phyloP scores from a whole-genome alignment of 2,797 vertebrate species.

The Varecia variegata region DNA sequence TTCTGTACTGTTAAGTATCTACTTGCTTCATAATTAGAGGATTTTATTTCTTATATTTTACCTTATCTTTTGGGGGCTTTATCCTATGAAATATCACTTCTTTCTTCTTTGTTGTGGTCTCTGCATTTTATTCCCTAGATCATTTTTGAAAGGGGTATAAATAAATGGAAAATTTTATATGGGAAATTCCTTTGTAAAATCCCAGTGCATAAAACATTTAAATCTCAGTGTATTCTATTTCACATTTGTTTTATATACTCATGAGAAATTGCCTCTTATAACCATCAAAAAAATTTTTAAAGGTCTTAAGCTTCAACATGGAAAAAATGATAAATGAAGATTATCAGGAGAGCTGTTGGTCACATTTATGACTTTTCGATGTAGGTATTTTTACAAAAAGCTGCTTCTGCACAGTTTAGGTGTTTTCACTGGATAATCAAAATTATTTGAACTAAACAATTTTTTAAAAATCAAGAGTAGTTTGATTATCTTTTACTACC shows the following conservation, averaged over 20 bases:
- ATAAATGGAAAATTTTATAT: not conserved
- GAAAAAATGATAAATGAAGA: not conserved
- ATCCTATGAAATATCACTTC: conserved; percentile 8
- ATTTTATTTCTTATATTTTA: conserved; percentile 7
- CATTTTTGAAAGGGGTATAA: conserved; percentile 38
- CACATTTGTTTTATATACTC: conserved; percentile 2
- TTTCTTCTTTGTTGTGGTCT: conserved; percentile 64
- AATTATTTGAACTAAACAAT: not conserved
- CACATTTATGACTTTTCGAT: not conserved
- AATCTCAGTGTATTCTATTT: conserved; percentile 24
- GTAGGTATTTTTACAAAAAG: not conserved
- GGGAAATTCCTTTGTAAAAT: conserved; percentile 15
- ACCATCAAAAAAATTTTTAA: not conserved
- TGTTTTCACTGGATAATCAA: not conserved
- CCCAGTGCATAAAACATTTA: not conserved
- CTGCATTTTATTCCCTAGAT: conserved; percentile 33
- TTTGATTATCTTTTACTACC: not conserved
- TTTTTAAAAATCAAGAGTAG: not conserved
- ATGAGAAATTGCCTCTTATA: conserved; percentile 10
- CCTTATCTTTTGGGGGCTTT: not conserved
- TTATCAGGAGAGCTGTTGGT: not conserved
- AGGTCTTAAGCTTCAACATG: not conserved
- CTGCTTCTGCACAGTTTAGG: not conserved
- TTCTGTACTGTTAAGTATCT: conserved; percentile 93
- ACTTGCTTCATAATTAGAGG: not conserved